Evolutionary conservation across 2,797 vertebrate genomes (phyloP), one percentile per base, ranked within the genome.

Genomic region (Bovichtus diacanthus): DNA sequence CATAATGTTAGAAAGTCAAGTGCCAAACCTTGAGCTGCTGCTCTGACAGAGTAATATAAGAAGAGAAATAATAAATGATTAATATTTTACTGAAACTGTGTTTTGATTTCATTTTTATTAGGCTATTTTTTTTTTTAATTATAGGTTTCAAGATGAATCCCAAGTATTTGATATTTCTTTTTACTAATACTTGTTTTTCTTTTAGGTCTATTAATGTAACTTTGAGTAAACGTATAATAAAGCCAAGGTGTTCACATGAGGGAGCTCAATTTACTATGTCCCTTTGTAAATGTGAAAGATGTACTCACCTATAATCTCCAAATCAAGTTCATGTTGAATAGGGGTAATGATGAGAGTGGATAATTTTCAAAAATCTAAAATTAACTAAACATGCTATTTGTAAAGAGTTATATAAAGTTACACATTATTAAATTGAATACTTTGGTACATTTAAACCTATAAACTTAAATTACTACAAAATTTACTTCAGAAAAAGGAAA

Each of bases 11-110:
- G 76, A 85, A 74, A 62, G 74, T 82, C 50, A 91, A 90, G 89
- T 93, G 90, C 90, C 90, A 90, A 85, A 80, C 75, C 38, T 84
- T 70, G 68, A 90, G 79, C 86, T 76, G 80, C 74, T 87, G 82
- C 66, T 90, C 80, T 84, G 53, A 78, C 67, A 31, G 31, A 84
- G 80, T 69, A 78, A 64, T 67, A 34, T 58, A 64, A 72, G 25
- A 88, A 79, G 27, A 76, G 25, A 70, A 65, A 67, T 62, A 89
- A 92, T 86, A 89, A 93, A 93, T 74, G 1, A 83, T 55, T 63
- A 55, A 85, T 91, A 21, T 91, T 94, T 92, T 91, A 88, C 78
- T 89, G 36, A 88, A 72, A 58, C 54, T 54, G 50, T 76, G 58
- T 62, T 50, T 67, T 50, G 1, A 38, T 43, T 70, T 61, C 55